Percentiles rank a stretch among this genome's conserved stretches.
phyloP scores from a whole-genome alignment of 2,888 invertebrate genomes.

The Coremacera marginata region DNA sequence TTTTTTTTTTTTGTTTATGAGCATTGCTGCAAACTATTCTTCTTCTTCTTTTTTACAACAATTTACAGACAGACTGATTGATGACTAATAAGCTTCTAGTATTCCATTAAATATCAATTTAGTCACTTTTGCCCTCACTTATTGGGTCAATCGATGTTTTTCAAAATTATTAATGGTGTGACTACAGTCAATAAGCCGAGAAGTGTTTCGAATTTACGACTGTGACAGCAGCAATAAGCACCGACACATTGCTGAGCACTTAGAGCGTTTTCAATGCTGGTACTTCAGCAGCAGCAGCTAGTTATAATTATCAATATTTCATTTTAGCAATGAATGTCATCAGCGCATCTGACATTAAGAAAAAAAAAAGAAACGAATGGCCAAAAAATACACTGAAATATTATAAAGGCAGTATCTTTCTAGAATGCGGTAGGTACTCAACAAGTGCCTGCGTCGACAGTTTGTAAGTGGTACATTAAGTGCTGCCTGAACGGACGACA shows the following conservation, averaged over 20 bases:
- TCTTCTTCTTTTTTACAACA: no score
- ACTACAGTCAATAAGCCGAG: not conserved
- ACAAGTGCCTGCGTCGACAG: conserved; percentile 11
- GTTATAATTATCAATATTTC: not conserved
- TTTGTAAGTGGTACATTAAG: not conserved
- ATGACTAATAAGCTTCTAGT: no score
- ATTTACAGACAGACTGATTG: no score
- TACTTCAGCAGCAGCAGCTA: no score
- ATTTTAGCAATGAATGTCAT: not conserved
- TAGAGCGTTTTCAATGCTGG: not conserved
- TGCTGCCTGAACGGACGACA: not conserved
- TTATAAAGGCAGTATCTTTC: not conserved
- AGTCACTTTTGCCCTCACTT: no score
- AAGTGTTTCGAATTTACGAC: not conserved
- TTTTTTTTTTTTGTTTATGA: no score
- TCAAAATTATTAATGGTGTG: not conserved
- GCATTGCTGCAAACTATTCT: no score
- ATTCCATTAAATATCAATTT: no score
- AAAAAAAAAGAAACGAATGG: no score
- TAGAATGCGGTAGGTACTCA: not conserved
- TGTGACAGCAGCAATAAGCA: not conserved
- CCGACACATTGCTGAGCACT: not conserved
- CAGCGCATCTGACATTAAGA: no score
- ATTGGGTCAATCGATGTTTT: not conserved
- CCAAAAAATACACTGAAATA: not conserved